Evolutionary conservation across 1,140 invertebrate species (phyloP), one percentile per base, ranked within the genome.

Genomic region (Diorhabda elongata): DNA sequence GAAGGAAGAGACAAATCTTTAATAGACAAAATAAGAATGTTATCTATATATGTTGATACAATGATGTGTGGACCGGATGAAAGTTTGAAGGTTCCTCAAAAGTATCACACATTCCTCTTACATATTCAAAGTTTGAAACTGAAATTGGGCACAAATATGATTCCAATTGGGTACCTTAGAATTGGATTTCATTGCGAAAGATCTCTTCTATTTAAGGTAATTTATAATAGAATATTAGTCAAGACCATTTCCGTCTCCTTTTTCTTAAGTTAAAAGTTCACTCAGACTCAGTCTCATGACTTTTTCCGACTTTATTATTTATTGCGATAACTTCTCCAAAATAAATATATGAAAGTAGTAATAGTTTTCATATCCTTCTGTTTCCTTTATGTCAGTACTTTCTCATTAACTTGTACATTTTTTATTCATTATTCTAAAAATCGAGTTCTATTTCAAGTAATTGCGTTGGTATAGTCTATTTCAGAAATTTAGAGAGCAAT

Each of bases 131-230:
- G 66, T 41, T 59, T 80, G 8, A 80, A 78, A 58, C 42, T 73
- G 9, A 77, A 77, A 58, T 52, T 80, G 7, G 74, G 74, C 3
- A 78, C 74, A 6, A 80, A 75, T 66, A 68, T 80, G 56, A 79
- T 80, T 60, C 77, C 77, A 4, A 74, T 80, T 47, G 78, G 77
- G 4, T 79, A 71, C 68, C 58, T 80, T 43, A 67, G 76, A 42
- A 47, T 77, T 42, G 78, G 77, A 44, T 78, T 75, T 58, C 69
- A 73, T 56, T 79, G 77, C 58, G 77, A 80, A 71, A 69, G 74
- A 42, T 72, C 77, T 4, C 66, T 80, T 26, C 66, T 80, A n/a
- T 79, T 79, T 62, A 80, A 66, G 43, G 64, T 47, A 44, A 44
- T 59, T 44, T 44, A 44, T 4, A 47, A 65, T 56, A 52, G 42